Conservation (phyloP, 2,888 invertebrate genomes). For the Chrysotoxum bicinctum region DNA sequence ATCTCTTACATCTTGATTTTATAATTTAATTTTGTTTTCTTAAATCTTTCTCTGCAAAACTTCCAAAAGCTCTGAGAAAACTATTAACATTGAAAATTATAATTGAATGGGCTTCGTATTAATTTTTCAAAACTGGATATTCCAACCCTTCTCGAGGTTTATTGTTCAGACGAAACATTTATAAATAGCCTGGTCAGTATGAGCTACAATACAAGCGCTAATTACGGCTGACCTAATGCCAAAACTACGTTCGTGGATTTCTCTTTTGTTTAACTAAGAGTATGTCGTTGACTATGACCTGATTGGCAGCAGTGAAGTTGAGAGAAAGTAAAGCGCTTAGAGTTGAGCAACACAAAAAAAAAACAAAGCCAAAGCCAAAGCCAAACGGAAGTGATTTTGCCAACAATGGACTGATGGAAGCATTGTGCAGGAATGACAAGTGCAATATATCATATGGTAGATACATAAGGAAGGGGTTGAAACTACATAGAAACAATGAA, state of each 20-base stretch:
- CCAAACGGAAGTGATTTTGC: conserved; percentile 7
- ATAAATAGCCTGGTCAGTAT: background rate
- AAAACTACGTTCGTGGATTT: conserved; percentile 10
- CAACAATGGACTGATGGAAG: conserved; percentile 8
- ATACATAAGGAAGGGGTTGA: background rate
- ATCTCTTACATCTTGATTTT: background rate
- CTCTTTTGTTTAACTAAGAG: conserved; percentile 25
- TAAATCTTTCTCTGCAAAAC: no score
- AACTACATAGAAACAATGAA: background rate
- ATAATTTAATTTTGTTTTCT: background rate
- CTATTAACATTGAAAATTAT: background rate
- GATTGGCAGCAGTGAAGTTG: conserved; percentile 3
- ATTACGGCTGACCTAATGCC: conserved; percentile 27
- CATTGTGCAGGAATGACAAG: background rate
- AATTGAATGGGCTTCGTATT: background rate
- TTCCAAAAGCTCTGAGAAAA: background rate
- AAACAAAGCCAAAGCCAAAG: background rate
- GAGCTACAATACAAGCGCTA: background rate
- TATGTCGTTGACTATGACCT: background rate
- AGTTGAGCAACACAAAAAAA: background rate
- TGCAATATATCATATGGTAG: background rate
- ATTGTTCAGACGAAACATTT: background rate
- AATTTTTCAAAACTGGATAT: background rate
- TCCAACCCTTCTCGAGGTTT: background rate
- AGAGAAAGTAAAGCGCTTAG: background rate